Percentiles rank a stretch among this genome's conserved stretches.
These are phyloP conservation scores for Muscicapa adusta DNA, from an alignment of 2,113 vertebrate genomes.

Conservation along the genomic window DNA sequence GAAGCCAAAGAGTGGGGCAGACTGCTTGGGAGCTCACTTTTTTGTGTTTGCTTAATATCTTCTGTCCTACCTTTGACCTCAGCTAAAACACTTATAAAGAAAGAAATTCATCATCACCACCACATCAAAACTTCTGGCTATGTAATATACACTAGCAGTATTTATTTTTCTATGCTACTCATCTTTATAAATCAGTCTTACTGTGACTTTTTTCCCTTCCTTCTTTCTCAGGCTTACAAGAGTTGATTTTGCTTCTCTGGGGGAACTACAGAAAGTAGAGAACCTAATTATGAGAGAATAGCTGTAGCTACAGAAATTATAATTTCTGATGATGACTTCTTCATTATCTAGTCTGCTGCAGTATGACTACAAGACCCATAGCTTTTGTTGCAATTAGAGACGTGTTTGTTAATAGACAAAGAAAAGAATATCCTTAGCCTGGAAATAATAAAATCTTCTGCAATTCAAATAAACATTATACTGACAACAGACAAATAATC, in stretches of 20 bases:
- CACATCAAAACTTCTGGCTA: background rate
- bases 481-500: background rate
- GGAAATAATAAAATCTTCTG: background rate
- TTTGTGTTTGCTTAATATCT: background rate
- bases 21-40: background rate
- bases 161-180: background rate
- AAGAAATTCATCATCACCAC: background rate
- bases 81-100: background rate
- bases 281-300: background rate
- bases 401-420: background rate
- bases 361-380: background rate
- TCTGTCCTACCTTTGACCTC: background rate
- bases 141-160: background rate
- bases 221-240: background rate
- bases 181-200: background rate
- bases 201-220: background rate
- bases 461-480: background rate
- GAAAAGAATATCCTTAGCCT: background rate
- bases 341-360: background rate
- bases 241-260: background rate
- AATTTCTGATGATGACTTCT: background rate
- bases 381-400: background rate
- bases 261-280: background rate
- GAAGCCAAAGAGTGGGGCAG: background rate
- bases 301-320: background rate